phyloP scores from a whole-genome alignment of 2,888 invertebrate species.

The Drosophila ezoana region DNA sequence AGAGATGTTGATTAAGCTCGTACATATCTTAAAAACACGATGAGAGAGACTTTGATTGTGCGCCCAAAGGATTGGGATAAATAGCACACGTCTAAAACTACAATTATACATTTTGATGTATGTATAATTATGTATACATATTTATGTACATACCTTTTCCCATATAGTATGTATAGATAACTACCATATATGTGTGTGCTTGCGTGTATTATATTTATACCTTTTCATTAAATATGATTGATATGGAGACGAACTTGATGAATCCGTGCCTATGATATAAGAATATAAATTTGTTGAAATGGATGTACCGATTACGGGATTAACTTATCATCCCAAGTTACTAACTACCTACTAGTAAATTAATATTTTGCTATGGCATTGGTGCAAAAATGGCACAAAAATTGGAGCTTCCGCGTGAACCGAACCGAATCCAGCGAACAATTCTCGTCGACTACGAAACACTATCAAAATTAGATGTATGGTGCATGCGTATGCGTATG shows the following conservation, averaged over 20 bases:
- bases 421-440: slow-evolving; percentile 11
- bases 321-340: slow-evolving; percentile 26
- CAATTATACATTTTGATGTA: slow-evolving; percentile 1
- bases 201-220: neutral
- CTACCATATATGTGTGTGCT: slow-evolving; percentile 2
- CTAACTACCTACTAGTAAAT: slow-evolving; percentile 43
- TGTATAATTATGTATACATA: slow-evolving; percentile 1
- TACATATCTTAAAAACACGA: neutral
- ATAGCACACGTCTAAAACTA: neutral
- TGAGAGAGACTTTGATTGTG: neutral
- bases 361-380: slow-evolving; percentile 71
- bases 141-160: slow-evolving; percentile 1
- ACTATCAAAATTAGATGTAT: slow-evolving; percentile 31
- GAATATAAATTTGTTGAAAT: slow-evolving; percentile 16
- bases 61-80: neutral
- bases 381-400: slow-evolving; percentile 75
- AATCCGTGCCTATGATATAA: slow-evolving; percentile 11
- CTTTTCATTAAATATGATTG: slow-evolving; percentile 4
- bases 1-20: neutral
- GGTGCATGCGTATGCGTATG: slow-evolving; percentile 9
- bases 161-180: no score
- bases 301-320: slow-evolving; percentile 15
- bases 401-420: slow-evolving; percentile 45
- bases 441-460: slow-evolving; percentile 38
- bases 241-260: slow-evolving; percentile 5